phyloP scores from a whole-genome alignment of 2,113 vertebrate species.

The Micromys minutus region DNA sequence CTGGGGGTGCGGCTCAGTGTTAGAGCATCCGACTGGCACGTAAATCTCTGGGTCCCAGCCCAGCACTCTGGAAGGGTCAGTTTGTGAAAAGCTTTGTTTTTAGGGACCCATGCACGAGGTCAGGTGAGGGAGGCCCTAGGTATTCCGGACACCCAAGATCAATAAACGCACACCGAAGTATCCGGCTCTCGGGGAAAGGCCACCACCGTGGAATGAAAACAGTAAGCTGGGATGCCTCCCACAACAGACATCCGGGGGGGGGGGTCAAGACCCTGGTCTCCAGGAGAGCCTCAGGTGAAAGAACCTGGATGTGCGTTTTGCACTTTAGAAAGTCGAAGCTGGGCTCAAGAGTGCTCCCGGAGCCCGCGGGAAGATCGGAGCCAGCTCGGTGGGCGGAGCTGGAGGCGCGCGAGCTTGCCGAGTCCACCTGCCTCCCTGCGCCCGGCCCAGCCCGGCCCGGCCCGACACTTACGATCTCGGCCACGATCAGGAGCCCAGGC shows the following conservation, averaged over 20 bases:
- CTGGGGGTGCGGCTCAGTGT: neutral
- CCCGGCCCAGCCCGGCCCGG: neutral
- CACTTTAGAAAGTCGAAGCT: neutral
- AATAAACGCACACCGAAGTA: neutral
- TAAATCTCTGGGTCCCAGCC: neutral
- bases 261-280: neutral
- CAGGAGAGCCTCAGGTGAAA: too few relatives aligned
- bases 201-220: neutral
- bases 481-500: slow-evolving; percentile 87
- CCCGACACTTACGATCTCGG: slow-evolving; percentile 87
- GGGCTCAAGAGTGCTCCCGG: neutral
- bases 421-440: neutral
- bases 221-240: neutral
- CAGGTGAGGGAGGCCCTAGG: neutral
- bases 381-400: neutral
- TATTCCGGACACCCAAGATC: neutral
- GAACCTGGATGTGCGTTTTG: neutral
- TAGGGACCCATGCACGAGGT: neutral
- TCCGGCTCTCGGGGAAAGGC: neutral
- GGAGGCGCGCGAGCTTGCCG: neutral
- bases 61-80: neutral
- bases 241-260: neutral
- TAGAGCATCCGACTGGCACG: neutral
- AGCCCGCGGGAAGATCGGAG: neutral
- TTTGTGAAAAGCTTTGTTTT: slow-evolving; percentile 10